Percentiles rank a stretch among this genome's conserved stretches.
Conservation (phyloP, 2,797 vertebrate species). For the Heteromormyrus szaboi region DNA sequence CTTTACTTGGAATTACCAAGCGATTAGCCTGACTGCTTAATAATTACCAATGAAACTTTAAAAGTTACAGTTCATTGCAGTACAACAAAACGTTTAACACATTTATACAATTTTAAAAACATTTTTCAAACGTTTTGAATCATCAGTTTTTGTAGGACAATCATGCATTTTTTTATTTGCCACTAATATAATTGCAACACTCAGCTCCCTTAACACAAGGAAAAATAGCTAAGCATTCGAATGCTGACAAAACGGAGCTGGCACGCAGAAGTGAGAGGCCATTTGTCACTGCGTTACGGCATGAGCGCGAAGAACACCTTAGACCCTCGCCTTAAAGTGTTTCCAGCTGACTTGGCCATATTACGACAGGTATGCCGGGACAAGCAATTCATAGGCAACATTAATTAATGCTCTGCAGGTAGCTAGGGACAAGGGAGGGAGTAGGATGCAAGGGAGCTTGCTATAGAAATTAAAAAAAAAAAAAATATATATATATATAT, state of each 20-base stretch:
- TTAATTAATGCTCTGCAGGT: slow-evolving; percentile 28
- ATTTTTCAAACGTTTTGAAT: neutral
- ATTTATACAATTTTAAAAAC: neutral
- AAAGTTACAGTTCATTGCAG: neutral
- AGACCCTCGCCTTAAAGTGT: slow-evolving; percentile 21
- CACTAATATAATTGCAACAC: neutral
- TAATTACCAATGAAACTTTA: neutral
- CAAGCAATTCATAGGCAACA: slow-evolving; percentile 27
- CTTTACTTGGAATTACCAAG: neutral
- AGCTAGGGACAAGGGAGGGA: neutral
- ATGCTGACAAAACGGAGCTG: neutral
- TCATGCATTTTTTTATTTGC: neutral
- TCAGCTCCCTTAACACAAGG: no score
- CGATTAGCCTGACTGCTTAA: neutral
- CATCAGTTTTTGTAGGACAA: neutral
- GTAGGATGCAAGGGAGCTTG: neutral
- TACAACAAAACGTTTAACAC: neutral
- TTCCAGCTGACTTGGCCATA: slow-evolving; percentile 29
- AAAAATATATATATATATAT: neutral
- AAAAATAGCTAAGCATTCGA: neutral
- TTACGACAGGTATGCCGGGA: slow-evolving; percentile 24
- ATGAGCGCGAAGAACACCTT: slow-evolving; percentile 14
- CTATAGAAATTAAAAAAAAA: neutral
- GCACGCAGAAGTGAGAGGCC: neutral
- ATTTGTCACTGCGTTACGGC: slow-evolving; percentile 22